Conservation (phyloP, 2,113 vertebrate species). For the Acanthochromis polyacanthus region DNA sequence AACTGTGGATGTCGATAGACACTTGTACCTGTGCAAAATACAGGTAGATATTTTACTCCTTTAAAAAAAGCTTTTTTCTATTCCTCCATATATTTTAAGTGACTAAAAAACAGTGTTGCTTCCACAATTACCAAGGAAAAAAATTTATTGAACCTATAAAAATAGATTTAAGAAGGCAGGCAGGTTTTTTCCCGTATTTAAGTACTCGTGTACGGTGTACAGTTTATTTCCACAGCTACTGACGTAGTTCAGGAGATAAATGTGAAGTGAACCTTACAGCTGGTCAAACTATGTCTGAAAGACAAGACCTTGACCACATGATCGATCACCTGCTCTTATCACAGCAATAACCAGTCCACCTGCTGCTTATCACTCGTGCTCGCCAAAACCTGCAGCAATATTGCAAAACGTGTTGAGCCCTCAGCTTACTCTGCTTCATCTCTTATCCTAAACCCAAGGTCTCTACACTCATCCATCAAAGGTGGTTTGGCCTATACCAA, state of each 20-base stretch:
- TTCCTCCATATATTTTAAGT: background rate
- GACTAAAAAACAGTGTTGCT: background rate
- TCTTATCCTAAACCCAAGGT: slow-evolving; percentile 72
- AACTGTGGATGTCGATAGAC: background rate
- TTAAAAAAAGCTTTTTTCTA: background rate
- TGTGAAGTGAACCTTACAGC: slow-evolving; percentile 65
- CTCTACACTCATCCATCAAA: slow-evolving; percentile 48
- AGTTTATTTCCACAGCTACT: slow-evolving; percentile 1
- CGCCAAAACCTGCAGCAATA: slow-evolving; percentile 7
- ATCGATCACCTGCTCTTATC: slow-evolving; percentile 64
- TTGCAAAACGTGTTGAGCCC: slow-evolving; percentile 42
- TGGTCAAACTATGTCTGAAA: slow-evolving; percentile 67
- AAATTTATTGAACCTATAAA: background rate
- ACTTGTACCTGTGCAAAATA: background rate
- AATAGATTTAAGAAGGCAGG: background rate
- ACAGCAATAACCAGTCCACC: slow-evolving; percentile 60
- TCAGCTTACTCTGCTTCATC: background rate
- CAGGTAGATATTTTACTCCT: background rate
- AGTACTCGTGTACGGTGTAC: background rate
- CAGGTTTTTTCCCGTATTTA: background rate
- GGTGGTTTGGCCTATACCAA: slow-evolving; percentile 23
- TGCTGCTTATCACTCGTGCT: slow-evolving; percentile 69
- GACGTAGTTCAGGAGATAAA: slow-evolving; percentile 51
- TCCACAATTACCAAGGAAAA: background rate
- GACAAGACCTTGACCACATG: slow-evolving; percentile 60